phyloP scores from a whole-genome alignment of 2,113 vertebrate species.

The Podiceps cristatus region DNA sequence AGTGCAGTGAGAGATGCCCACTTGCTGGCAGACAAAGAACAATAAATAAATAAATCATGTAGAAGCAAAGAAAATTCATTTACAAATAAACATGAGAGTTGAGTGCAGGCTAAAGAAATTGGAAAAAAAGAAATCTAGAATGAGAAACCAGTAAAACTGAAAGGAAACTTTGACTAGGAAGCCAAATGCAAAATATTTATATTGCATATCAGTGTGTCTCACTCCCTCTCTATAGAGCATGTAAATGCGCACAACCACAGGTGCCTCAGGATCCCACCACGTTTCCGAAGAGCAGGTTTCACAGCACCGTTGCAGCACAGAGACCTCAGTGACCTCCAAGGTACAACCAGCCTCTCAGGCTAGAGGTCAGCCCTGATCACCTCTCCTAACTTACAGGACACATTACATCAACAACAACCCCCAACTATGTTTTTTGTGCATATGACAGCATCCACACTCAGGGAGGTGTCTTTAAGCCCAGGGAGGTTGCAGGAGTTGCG shows the following conservation, averaged over 20 bases:
- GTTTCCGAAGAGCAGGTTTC: not conserved
- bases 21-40: not conserved
- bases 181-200: not conserved
- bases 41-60: constrained; percentile 15
- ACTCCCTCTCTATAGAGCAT: fast-evolving
- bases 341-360: not conserved
- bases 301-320: not conserved
- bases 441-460: not conserved
- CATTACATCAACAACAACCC: fast-evolving
- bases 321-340: not conserved
- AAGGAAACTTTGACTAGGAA: not conserved
- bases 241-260: fast-evolving
- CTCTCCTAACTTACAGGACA: not conserved
- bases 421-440: fast-evolving
- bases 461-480: not conserved
- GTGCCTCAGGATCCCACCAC: fast-evolving
- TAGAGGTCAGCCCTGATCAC: not conserved
- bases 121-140: not conserved
- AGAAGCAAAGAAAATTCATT: not conserved
- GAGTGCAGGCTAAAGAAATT: not conserved
- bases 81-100: not conserved
- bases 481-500: not conserved
- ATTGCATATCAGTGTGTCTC: not conserved
- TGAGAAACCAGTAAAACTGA: not conserved
- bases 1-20: not conserved